Conservation (phyloP, 2,797 vertebrate genomes). For the Sarcophilus harrisii region DNA sequence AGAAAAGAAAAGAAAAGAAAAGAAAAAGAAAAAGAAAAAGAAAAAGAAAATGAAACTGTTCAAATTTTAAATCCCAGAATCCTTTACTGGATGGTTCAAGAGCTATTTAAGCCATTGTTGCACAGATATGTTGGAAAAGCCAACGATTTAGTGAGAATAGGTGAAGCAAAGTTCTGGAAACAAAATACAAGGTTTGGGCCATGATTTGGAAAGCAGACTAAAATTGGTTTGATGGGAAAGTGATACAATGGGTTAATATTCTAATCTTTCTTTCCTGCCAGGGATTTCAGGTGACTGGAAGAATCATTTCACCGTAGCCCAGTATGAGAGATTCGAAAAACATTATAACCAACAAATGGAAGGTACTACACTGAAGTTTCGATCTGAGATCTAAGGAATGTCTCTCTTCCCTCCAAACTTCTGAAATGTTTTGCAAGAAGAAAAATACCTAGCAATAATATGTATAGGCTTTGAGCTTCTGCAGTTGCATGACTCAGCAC, state of each 20-base stretch:
- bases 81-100: conserved; percentile 1
- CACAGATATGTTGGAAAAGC: conserved; percentile 1
- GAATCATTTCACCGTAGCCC: conserved; percentile 88
- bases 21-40: too few relatives aligned
- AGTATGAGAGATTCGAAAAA: conserved; percentile 88
- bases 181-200: conserved; percentile 15
- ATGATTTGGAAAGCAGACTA: background rate
- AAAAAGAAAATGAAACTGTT: background rate
- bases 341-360: conserved; percentile 87
- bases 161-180: background rate
- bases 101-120: background rate
- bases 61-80: background rate
- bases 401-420: background rate
- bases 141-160: background rate
- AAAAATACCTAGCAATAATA: conserved; percentile 32
- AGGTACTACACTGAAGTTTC: conserved; percentile 84
- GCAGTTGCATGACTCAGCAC: background rate
- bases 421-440: background rate
- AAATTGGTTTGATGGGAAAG: background rate
- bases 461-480: background rate
- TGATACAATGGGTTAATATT: background rate
- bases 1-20: too few relatives aligned
- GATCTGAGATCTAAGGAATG: conserved; percentile 61
- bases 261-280: conserved; percentile 67
- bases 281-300: conserved; percentile 91